phyloP scores from a whole-genome alignment of 2,113 vertebrate genomes.

The Cryptomyrus ogoouensis region DNA sequence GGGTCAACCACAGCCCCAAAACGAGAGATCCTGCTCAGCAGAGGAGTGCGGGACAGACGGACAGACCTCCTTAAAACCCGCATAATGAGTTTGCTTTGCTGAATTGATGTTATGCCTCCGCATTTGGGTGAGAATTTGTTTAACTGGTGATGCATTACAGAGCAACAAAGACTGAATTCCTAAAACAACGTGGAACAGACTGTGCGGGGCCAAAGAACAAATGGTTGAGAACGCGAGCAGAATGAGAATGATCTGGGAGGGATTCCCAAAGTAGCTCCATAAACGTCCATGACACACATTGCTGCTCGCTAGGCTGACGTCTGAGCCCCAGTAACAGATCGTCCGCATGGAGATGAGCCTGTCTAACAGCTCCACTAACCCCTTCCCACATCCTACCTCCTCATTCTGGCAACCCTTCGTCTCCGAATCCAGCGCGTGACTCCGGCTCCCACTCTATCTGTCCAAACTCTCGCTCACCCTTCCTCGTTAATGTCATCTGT shows the following conservation, averaged over 20 bases:
- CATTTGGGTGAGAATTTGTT: not conserved
- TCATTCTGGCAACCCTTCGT: not conserved
- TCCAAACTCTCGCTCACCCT: not conserved
- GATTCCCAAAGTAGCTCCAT: not conserved
- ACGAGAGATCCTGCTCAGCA: not conserved
- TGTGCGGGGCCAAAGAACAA: not conserved
- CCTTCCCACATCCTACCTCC: not conserved
- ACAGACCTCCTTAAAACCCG: not conserved
- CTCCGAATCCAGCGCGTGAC: not conserved
- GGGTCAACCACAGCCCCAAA: not conserved
- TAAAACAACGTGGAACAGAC: not conserved
- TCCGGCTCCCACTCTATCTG: not conserved
- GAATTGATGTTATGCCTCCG: not conserved
- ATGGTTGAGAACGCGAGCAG: not conserved
- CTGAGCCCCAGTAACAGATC: not conserved
- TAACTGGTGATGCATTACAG: not conserved
- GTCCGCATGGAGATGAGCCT: not conserved
- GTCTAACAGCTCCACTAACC: not conserved
- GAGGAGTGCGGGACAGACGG: not conserved
- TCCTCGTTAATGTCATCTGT: not conserved
- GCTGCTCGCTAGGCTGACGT: not conserved
- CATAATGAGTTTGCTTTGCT: not conserved
- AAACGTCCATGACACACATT: not conserved
- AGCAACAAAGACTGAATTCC: not conserved
- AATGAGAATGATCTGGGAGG: not conserved